Conservation (phyloP, 2,888 invertebrate genomes). For the Lathronympha strigana region DNA sequence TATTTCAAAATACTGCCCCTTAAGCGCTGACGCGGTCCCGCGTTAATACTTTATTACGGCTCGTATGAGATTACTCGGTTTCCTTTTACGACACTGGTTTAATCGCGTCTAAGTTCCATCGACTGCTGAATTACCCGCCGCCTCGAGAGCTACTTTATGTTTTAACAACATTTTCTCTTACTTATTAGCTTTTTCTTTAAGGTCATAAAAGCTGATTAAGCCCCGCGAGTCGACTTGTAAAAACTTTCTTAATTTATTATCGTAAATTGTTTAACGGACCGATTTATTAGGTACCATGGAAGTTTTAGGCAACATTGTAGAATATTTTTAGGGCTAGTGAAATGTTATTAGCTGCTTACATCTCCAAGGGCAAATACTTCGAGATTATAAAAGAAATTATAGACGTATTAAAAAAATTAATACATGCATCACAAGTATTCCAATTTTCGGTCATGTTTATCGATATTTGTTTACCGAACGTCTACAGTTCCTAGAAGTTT, state of each 20-base stretch:
- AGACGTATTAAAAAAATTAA: too few species aligned
- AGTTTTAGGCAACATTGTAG: slow-evolving; percentile 14
- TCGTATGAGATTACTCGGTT: slow-evolving; percentile 65
- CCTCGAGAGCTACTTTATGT: slow-evolving; percentile 44
- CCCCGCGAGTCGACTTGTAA: slow-evolving; percentile 37
- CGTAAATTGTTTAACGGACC: slow-evolving; percentile 30
- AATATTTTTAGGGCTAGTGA: slow-evolving; percentile 3
- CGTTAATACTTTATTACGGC: slow-evolving; percentile 70
- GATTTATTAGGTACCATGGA: slow-evolving; percentile 26
- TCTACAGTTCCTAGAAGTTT: too few species aligned
- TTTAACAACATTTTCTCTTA: slow-evolving; percentile 44
- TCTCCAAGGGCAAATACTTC: neutral
- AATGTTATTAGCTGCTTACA: neutral
- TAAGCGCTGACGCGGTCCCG: slow-evolving; percentile 49
- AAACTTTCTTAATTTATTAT: slow-evolving; percentile 39
- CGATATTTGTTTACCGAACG: too few species aligned
- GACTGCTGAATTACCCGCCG: slow-evolving; percentile 47
- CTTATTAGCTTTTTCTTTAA: slow-evolving; percentile 43
- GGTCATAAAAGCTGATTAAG: slow-evolving; percentile 42
- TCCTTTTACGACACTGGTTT: slow-evolving; percentile 69
- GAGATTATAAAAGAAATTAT: too few species aligned
- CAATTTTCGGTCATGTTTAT: too few species aligned
- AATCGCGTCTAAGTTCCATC: slow-evolving; percentile 65
- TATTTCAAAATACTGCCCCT: slow-evolving; percentile 42
- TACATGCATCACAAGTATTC: too few species aligned